Base-by-base conservation (phyloP, 92 coral and sea anemone genomes). In the Ricordea florida region DNA sequence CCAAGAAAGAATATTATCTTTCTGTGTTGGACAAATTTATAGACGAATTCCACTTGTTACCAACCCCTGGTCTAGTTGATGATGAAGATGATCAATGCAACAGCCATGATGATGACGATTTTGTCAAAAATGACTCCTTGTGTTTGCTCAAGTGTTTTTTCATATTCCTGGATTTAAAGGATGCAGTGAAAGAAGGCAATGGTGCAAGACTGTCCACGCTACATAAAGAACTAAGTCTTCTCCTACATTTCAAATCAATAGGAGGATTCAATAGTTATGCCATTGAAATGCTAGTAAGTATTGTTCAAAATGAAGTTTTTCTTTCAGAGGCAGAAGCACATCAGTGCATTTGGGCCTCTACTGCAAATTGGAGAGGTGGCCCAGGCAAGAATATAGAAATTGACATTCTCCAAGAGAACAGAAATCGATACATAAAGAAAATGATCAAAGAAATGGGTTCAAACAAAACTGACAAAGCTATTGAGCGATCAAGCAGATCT, bases 281-380 rank as follows among this genome's bases (percentile, higher is more conserved):
- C 20, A 86, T 86, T 32, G 91, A 86, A 40, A 80, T 73, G 91
- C 76, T 80, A 10, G 57, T 85, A 14, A 59, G 50, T 36, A 72
- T 79, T 23, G 31, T 79, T 6, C 62, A 56, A 8, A 28, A 56
- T 15, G 40, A 56, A 17, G 43, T 57, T 15, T 57, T 53, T 30
- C 75, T 85, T 34, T 79, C 90, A 11, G 77, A 72, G 29, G 82
- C 90, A 50, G 86, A 85, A 58, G 72, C 74, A 25, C 64, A 79
- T 46, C 77, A 64, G 51, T 37, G 68, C 61, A 75, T 69, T 25
- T 86, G 83, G 90, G 85, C 77, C 6, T 35, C 85, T 13, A 76
- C 84, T n/a, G 84, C 68, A 14, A 84, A 84, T 31, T 84, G 84
- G 84, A 76, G 78, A 77, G 85, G 81, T 15, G 80, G 90, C 1